These are phyloP conservation scores for Drosophila parvula DNA, from an alignment of 1,140 invertebrate genomes.

Conservation along the genomic window DNA sequence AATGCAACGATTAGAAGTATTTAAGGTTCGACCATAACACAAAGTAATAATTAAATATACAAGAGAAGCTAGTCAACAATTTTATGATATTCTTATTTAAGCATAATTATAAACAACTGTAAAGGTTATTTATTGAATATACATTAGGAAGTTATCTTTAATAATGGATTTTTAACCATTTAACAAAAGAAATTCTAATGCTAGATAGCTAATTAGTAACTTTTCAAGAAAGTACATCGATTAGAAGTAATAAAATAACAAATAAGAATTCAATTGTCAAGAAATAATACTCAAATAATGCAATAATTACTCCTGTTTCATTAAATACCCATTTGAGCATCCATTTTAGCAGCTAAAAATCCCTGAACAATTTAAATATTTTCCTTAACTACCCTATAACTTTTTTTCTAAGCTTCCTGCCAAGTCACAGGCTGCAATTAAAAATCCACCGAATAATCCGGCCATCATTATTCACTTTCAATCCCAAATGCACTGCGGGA, in stretches of 20 bases:
- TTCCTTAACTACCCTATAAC: neutral
- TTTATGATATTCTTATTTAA: too few species aligned
- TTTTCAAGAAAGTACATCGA: neutral
- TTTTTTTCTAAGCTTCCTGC: neutral
- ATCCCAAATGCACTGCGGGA: constrained; percentile 34
- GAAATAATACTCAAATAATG: neutral
- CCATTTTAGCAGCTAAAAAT: neutral
- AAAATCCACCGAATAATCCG: neutral
- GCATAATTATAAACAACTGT: too few species aligned
- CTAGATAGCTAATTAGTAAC: neutral
- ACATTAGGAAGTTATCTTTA: neutral
- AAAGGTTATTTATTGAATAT: too few species aligned
- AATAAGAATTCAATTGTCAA: neutral
- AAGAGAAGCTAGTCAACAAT: too few species aligned
- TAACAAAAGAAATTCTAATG: neutral
- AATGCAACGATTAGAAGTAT: too few species aligned
- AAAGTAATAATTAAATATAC: too few species aligned
- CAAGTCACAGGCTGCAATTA: neutral
- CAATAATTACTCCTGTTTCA: neutral
- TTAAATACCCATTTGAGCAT: neutral
- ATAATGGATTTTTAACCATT: neutral
- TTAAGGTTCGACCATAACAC: too few species aligned
- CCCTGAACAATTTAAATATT: neutral
- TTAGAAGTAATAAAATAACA: neutral
- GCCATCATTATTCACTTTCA: constrained; percentile 13